Evolutionary conservation across 2,797 vertebrate genomes (phyloP).

Genomic region (Siniperca scherzeri): DNA sequence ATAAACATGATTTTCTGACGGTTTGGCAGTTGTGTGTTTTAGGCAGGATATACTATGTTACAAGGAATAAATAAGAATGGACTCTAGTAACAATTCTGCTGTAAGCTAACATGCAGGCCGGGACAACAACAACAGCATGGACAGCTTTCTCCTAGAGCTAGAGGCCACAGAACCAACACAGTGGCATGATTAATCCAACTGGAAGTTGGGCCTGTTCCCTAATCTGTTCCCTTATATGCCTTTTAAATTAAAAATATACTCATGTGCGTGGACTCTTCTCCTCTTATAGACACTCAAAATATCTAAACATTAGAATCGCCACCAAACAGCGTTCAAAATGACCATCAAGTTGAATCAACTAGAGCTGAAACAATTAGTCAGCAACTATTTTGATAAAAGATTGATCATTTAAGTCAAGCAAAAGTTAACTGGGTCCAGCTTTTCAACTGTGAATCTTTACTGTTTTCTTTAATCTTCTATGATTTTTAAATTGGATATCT

Average conservation of each 20-base stretch:
- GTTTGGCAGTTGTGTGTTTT: not conserved
- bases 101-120: not conserved
- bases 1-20: not conserved
- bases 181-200: not conserved
- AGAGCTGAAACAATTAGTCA: not conserved
- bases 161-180: not conserved
- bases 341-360: not conserved
- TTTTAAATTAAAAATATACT: not conserved
- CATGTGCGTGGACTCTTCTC: not conserved
- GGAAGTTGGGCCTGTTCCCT: too few relatives aligned
- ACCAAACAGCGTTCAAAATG: not conserved
- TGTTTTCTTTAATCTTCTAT: not conserved
- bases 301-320: not conserved
- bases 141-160: not conserved
- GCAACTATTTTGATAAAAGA: not conserved
- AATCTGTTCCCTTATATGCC: not conserved
- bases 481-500: not conserved
- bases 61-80: too few relatives aligned
- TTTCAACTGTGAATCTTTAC: not conserved
- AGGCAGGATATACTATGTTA: too few relatives aligned
- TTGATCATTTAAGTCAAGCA: not conserved
- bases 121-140: not conserved
- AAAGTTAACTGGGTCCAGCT: not conserved
- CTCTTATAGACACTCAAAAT: not conserved
- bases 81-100: not conserved